Evolutionary conservation across 2,797 vertebrate species (phyloP), one percentile per base, ranked within the genome.

Genomic region (Acanthurus tractus): DNA sequence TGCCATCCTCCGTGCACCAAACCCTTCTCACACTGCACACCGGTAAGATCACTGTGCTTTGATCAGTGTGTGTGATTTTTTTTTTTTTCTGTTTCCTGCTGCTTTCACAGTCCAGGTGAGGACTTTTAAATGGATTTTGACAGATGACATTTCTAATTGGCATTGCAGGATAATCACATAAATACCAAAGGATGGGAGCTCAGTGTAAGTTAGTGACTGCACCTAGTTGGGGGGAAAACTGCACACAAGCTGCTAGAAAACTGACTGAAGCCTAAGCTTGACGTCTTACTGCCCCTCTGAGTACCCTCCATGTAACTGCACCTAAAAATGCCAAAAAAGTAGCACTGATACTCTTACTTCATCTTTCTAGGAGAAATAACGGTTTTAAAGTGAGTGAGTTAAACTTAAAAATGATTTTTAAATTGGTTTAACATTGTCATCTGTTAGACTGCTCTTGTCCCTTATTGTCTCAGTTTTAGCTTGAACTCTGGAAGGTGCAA

Each of bases 1-100:
- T 99, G 98, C 93, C 96, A 95, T 82, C 98, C 98, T 0, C 94
- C 94, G 0, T 99, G 98, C 94, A 96, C 94, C 8, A 99, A 99
- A 52, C 98, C 98, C 1, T 99, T 98, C 93, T 99, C 98, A 61
- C 97, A 97, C 93, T 99, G 98, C 91, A 98, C 97, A 1, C 97
- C 98, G 97, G 98, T 99, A 95, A 94, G 87, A 80, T 56, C 53
- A 11, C 34, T 29, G 20, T 2, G 9, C 74, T 81, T 72, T 77
- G 40, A 63, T 83, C 49, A 15, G 12, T 54, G 20, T 12, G 8
- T 29, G 38, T 40, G 36, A n/a, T 7, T 54, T 54, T 40, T 18
- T 49, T 54, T 40, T 50, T 4, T 4, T n/a, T 36, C 44, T 20
- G 22, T 61, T 80, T 69, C 64, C 46, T 63, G 76, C 59, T 65